A percentile compares a stretch with the other conserved stretches of the same genome.
Conservation (phyloP, 1,140 invertebrate species). For the Heliconius congener region DNA sequence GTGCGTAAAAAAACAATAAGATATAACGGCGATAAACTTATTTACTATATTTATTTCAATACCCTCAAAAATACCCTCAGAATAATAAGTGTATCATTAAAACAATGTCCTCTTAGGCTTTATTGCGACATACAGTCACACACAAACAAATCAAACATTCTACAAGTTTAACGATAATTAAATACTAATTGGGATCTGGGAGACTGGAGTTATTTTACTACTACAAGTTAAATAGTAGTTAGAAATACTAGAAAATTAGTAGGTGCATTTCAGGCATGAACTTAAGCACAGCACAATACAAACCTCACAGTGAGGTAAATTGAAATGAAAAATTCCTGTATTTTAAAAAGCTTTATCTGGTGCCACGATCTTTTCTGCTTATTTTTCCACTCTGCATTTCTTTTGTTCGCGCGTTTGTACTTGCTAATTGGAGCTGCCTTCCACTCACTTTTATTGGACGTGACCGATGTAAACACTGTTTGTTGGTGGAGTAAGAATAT, state of each 20-base stretch:
- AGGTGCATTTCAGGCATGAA: slow-evolving; percentile 11
- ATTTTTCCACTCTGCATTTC: slow-evolving; percentile 33
- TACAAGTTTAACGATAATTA: not conserved
- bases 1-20: too few relatives aligned
- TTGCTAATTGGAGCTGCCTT: slow-evolving; percentile 38
- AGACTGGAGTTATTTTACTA: not conserved
- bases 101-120: too few relatives aligned
- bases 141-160: not conserved
- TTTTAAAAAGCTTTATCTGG: slow-evolving; percentile 37
- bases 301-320: slow-evolving; percentile 25
- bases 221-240: not conserved
- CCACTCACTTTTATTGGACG: slow-evolving; percentile 37
- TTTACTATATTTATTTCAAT: too few relatives aligned
- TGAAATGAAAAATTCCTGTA: slow-evolving; percentile 37
- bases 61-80: too few relatives aligned
- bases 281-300: slow-evolving; percentile 22
- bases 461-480: slow-evolving; percentile 35
- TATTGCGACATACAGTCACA: too few relatives aligned
- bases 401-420: slow-evolving; percentile 38
- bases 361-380: slow-evolving; percentile 31
- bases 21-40: too few relatives aligned
- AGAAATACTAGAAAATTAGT: slow-evolving; percentile 4
- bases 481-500: slow-evolving; percentile 21
- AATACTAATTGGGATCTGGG: not conserved
- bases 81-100: too few relatives aligned